Evolutionary conservation across 2,113 vertebrate species (phyloP).

Genomic region (Tupaia chinensis): DNA sequence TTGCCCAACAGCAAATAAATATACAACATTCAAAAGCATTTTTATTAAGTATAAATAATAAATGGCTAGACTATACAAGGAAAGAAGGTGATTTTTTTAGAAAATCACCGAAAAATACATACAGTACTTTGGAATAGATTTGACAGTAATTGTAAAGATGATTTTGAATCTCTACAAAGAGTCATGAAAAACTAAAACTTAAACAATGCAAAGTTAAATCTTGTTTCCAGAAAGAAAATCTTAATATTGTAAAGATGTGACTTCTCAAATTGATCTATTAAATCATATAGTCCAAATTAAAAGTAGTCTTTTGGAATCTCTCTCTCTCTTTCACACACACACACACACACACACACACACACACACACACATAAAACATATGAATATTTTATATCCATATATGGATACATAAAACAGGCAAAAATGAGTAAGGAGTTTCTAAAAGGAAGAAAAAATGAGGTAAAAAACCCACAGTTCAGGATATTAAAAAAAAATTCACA

Average conservation of each 20-base stretch:
- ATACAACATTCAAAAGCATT: not conserved
- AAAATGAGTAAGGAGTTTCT: not conserved
- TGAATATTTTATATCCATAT: not conserved
- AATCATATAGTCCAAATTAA: not conserved
- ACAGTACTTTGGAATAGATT: not conserved
- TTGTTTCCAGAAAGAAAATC: not conserved
- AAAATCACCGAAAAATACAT: not conserved
- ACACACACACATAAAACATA: not conserved
- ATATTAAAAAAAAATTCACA: not conserved
- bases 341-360: not conserved
- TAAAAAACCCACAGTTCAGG: not conserved
- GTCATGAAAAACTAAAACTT: not conserved
- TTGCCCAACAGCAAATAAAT: not conserved
- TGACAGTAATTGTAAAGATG: not conserved
- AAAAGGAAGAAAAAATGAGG: not conserved
- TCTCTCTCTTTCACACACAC: too few relatives aligned
- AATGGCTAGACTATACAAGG: not conserved
- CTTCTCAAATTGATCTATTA: not conserved
- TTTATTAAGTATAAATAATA: conserved; percentile 40
- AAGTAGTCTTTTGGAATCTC: not conserved
- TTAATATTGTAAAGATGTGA: not conserved
- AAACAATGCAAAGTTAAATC: not conserved
- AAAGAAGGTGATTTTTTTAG: not conserved
- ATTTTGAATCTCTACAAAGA: conserved; percentile 7
- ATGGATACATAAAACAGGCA: not conserved